A percentile compares a stretch with the other conserved stretches of the same genome.
These are phyloP conservation scores for Sebastolobus altivelis DNA, from an alignment of 2,797 vertebrate species.

Conservation along the genomic window DNA sequence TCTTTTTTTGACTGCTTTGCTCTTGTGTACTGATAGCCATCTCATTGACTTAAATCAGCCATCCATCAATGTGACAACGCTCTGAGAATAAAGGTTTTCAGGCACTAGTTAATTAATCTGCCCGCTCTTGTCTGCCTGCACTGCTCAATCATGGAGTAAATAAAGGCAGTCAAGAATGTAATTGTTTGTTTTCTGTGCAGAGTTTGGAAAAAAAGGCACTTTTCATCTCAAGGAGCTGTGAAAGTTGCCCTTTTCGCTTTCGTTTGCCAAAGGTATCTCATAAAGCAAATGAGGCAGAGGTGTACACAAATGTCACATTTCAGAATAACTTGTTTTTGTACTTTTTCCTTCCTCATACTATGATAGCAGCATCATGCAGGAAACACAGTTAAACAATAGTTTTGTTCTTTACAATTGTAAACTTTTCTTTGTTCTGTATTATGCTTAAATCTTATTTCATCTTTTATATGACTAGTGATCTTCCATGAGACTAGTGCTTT, in stretches of 20 bases:
- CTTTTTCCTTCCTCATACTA: neutral
- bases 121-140: constrained; percentile 89
- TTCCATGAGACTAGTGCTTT: too few species aligned
- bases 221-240: constrained; percentile 78
- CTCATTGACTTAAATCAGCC: constrained; percentile 86
- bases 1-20: constrained; percentile 55
- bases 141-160: constrained; percentile 93
- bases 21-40: constrained; percentile 84
- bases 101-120: constrained; percentile 94
- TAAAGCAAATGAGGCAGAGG: constrained; percentile 69
- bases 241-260: constrained; percentile 81
- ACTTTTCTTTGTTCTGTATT: neutral
- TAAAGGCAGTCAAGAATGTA: constrained; percentile 94
- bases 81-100: constrained; percentile 88
- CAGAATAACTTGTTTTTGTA: constrained; percentile 29
- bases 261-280: constrained; percentile 66
- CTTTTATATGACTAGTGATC: too few species aligned
- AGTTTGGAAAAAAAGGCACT: constrained; percentile 71
- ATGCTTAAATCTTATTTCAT: neutral
- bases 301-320: constrained; percentile 60
- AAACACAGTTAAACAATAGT: too few species aligned
- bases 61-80: constrained; percentile 92
- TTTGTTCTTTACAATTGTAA: neutral
- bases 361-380: neutral
- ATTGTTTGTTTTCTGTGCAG: constrained; percentile 93